Evolutionary conservation across 2,888 invertebrate species (phyloP).

Genomic region (Oscheius sp.): DNA sequence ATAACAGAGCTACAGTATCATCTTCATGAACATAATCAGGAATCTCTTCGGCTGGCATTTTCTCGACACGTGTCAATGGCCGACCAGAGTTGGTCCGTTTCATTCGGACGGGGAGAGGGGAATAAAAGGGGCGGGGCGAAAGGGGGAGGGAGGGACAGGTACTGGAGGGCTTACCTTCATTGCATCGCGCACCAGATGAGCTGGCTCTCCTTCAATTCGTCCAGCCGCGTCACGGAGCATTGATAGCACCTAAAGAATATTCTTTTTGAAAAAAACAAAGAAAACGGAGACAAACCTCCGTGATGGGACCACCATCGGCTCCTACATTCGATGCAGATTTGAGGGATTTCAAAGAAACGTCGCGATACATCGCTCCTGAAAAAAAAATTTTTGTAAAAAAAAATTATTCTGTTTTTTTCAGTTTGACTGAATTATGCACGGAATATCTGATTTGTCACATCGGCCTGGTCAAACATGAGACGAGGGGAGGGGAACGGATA

Average conservation of each 20-base stretch:
- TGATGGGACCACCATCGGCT: conserved; percentile 62
- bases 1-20: neutral
- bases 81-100: conserved; percentile 13
- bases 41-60: neutral
- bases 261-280: too few species aligned
- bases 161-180: conserved; percentile 38
- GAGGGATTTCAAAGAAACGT: conserved; percentile 59
- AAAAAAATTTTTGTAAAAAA: conserved; percentile 3
- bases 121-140: neutral
- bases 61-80: neutral
- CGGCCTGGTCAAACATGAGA: too few species aligned
- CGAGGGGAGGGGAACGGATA: too few species aligned
- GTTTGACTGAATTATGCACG: too few species aligned
- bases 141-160: neutral
- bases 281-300: too few species aligned
- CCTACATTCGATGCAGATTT: conserved; percentile 60
- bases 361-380: conserved; percentile 60
- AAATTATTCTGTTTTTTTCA: too few species aligned
- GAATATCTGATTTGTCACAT: too few species aligned
- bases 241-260: too few species aligned
- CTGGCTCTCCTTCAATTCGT: conserved; percentile 51
- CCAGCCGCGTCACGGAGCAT: conserved; percentile 56
- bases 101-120: neutral
- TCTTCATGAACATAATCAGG: neutral
- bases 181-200: conserved; percentile 49